Evolutionary conservation across 2,797 vertebrate species (phyloP).

Genomic region (Nasua narica): DNA sequence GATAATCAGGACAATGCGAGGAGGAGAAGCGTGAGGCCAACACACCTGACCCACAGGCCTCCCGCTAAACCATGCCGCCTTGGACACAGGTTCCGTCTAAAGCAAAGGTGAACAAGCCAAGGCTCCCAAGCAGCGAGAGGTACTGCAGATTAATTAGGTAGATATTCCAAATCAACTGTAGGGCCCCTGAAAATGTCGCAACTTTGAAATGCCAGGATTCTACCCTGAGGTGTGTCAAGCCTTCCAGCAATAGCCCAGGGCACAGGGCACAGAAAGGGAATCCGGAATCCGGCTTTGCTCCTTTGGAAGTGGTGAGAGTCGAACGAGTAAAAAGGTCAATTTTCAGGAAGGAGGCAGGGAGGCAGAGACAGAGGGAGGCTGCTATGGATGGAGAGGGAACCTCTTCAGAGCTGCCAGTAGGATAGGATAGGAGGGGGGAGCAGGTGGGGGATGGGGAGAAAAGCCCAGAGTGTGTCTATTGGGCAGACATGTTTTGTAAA

Average conservation of each 20-base stretch:
- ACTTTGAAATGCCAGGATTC: not conserved
- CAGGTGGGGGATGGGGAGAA: fast-evolving
- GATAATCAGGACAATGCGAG: not conserved
- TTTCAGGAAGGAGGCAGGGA: not conserved
- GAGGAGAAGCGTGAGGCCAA: fast-evolving
- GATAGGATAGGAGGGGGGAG: not conserved
- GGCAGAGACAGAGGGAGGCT: not conserved
- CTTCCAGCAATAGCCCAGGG: not conserved
- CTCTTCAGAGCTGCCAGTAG: not conserved
- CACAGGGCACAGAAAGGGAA: not conserved
- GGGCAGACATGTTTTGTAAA: not conserved
- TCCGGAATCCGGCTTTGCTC: not conserved
- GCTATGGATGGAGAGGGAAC: too few species aligned
- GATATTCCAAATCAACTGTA: not conserved
- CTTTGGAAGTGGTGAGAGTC: not conserved
- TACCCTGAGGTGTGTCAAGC: not conserved
- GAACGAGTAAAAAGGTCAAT: not conserved
- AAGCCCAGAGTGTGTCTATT: not conserved
- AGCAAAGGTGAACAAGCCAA: not conserved
- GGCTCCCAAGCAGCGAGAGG: not conserved
- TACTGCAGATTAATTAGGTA: not conserved
- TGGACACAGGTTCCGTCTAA: not conserved
- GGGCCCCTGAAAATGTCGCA: not conserved
- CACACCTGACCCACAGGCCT: not conserved
- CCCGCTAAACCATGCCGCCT: too few species aligned